Evolutionary conservation across 2,113 vertebrate genomes (phyloP), one percentile per base, ranked within the genome.

Genomic region (Charina bottae): DNA sequence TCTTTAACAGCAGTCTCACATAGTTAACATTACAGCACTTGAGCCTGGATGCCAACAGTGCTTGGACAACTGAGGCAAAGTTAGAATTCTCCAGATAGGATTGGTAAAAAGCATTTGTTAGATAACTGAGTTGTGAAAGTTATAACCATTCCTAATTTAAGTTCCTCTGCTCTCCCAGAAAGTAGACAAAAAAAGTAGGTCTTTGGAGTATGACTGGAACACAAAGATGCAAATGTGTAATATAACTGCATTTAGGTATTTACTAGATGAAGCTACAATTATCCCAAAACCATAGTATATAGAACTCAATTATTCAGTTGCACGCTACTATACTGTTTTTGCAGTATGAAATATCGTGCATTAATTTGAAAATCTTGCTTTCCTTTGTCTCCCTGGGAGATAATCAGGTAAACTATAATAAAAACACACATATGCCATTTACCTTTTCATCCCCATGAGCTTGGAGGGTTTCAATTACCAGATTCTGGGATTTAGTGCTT

Each of bases 381-480:
- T 95, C 92, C 94, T 96, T 96, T 97, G 94, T 96, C 96, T 96
- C 91, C 89, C 49, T 94, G 78, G 87, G 92, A 94, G 96, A 94
- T 93, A 95, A 96, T 96, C 95, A 94, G 95, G 93, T 64, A 93
- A 89, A 94, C 95, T 95, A 93, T 96, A 95, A 94, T 94, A 95
- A 96, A 97, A 97, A 78, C 93, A 95, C 95, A 93, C 93, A 94
- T 95, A 95, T 93, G 94, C 96, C 0, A 1, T 94, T 95, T 97
- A 96, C 93, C 95, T 97, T 97, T 96, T 95, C 95, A 91, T 94
- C 96, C 96, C 93, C 88, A 96, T 97, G 97, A 97, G 97, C 97
- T 97, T 95, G 96, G 97, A 97, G 97, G 97, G 98, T 98, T 98
- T 98, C 97, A 98, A 98, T 98, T 98, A 98, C 97, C 92, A 94